Evolutionary conservation across 2,888 invertebrate genomes (phyloP).

Genomic region (Pocota personata): DNA sequence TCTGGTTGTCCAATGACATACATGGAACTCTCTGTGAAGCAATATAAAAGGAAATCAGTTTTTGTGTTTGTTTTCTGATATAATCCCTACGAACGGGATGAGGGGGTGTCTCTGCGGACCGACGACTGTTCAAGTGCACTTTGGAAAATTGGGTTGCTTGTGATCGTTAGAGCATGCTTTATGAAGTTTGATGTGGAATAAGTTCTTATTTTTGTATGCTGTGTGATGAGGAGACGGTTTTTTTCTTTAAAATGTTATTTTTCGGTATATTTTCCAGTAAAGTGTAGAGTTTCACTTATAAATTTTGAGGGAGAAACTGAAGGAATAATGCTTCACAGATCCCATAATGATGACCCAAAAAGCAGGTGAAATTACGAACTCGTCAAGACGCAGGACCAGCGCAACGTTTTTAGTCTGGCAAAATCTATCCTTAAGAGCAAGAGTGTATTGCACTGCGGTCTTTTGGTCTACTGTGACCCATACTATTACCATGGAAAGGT

Average conservation of each 20-base stretch:
- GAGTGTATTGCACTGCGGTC: too few species aligned
- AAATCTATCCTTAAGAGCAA: too few species aligned
- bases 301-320: too few species aligned
- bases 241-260: not conserved
- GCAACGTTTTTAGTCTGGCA: too few species aligned
- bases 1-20: slow-evolving; percentile 39
- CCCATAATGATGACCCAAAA: too few species aligned
- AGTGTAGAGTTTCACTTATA: not conserved
- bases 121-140: slow-evolving; percentile 40
- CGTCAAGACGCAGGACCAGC: too few species aligned
- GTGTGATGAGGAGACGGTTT: not conserved
- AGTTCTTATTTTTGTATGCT: not conserved
- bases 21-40: slow-evolving; percentile 11
- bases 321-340: too few species aligned
- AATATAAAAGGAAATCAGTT: slow-evolving; percentile 19
- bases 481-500: too few species aligned
- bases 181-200: not conserved
- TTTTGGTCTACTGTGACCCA: too few species aligned
- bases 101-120: not conserved
- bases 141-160: slow-evolving; percentile 50
- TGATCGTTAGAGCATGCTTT: slow-evolving; percentile 25
- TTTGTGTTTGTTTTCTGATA: slow-evolving; percentile 9
- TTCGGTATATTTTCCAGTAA: not conserved
- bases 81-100: slow-evolving; percentile 1
- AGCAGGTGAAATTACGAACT: too few species aligned